These are phyloP conservation scores for Notodonta ziczac DNA, from an alignment of 2,888 invertebrate genomes.

Conservation along the genomic window DNA sequence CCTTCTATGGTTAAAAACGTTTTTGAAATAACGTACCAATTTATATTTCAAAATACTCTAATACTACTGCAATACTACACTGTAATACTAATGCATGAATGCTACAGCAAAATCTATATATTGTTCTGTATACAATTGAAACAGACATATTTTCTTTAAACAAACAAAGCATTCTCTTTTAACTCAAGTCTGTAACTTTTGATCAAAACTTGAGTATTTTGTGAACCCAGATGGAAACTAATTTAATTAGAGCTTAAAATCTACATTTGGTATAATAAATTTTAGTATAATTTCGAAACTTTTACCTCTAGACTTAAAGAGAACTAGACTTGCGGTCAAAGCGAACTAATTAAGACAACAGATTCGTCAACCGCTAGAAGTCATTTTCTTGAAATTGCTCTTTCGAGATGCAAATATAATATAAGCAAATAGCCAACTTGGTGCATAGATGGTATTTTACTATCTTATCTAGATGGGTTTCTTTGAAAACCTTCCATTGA, in stretches of 20 bases:
- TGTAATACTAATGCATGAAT: no score
- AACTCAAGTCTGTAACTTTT: constrained; percentile 29
- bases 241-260: constrained; percentile 40
- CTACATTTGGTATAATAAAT: constrained; percentile 39
- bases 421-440: constrained; percentile 28
- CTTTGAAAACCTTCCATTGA: no score
- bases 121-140: no score
- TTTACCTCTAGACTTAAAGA: constrained; percentile 23
- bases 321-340: constrained; percentile 18
- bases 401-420: constrained; percentile 49
- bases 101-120: background rate
- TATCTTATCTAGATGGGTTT: background rate
- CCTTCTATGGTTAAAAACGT: no score
- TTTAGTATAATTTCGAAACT: constrained; percentile 37
- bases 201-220: constrained; percentile 36
- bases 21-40: no score
- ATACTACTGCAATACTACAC: no score
- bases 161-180: constrained; percentile 28
- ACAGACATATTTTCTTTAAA: no score
- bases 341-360: constrained; percentile 26
- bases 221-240: constrained; percentile 42
- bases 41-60: no score
- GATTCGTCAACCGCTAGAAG: constrained; percentile 37
- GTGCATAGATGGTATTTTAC: background rate
- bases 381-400: constrained; percentile 42